Evolutionary conservation across 2,113 vertebrate genomes (phyloP), one percentile per base, ranked within the genome.

Genomic region (Vicugna pacos): DNA sequence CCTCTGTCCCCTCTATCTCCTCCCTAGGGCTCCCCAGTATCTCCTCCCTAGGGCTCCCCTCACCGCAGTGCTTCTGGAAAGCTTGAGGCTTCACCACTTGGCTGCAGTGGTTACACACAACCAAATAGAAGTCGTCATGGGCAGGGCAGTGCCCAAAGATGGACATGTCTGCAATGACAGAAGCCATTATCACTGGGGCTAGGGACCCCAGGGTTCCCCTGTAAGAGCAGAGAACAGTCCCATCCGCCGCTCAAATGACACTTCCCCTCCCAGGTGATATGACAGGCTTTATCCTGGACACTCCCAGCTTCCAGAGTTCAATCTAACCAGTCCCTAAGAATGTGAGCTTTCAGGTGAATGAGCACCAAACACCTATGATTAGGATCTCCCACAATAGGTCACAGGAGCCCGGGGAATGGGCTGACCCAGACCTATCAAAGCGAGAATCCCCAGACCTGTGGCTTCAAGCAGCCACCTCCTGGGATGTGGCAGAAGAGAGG

Each of bases 31-130:
- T 35, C 81, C 91, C 95, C 80, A 75, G 72, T n/a, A 2, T 26
- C 89, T 77, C 91, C 80, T 62, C 86, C 89, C 89, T 30, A 42
- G 70, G 79, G 88, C 24, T 54, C 89, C 38, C 94, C 99, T 99
- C 98, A 99, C 99, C 99, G 86, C 99, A 99, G 98, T 99, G 99
- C 97, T 99, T 99, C 98, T 99, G 99, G 95, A 99, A 99, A 38
- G 99, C 99, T 98, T 99, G 99, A 2, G 99, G 99, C 98, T 99
- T 99, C 98, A 99, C 99, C 91, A 99, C 99, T 96, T 99, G 99
- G 97, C 99, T 98, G 98, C 99, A 99, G 82, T 99, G 99, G 98
- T 99, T 99, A 98, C 99, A 99, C 46, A 99, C 99, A 98, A 99
- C 99, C 98, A 99, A 98, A 98, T 99, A 99, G 98, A 99, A 99